These are phyloP conservation scores for Maniola hyperantus DNA, from an alignment of 2,888 invertebrate species.

Conservation along the genomic window DNA sequence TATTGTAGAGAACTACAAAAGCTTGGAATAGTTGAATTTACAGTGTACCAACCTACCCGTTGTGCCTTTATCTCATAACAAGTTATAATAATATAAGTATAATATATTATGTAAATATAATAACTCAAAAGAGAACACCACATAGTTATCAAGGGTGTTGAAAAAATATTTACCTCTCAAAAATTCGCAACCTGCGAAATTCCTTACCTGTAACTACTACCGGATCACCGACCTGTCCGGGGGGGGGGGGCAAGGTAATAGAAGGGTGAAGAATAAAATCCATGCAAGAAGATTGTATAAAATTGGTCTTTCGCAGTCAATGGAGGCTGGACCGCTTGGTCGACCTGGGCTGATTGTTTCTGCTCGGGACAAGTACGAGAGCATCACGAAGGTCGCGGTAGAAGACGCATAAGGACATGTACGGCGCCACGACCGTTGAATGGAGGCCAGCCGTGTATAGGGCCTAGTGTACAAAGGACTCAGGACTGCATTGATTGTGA, in stretches of 20 bases:
- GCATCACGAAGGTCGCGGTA: conserved; percentile 84
- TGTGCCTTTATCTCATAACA: conserved; percentile 14
- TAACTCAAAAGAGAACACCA: not conserved
- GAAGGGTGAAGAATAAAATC: not conserved
- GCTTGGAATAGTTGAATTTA: conserved; percentile 17
- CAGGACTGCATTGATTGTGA: conserved; percentile 91
- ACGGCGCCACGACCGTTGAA: conserved; percentile 95
- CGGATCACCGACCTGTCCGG: no score
- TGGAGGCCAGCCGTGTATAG: conserved; percentile 93
- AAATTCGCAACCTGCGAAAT: no score
- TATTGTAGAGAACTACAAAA: conserved; percentile 21
- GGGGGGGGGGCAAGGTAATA: no score
- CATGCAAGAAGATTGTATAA: not conserved
- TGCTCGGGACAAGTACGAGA: conserved; percentile 86
- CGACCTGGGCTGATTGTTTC: conserved; percentile 92
- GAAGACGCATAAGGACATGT: conserved; percentile 91
- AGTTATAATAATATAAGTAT: no score
- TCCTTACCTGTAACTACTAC: no score
- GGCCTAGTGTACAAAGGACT: conserved; percentile 90
- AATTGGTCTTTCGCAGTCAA: conserved; percentile 84
- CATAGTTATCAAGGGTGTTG: not conserved
- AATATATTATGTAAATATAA: not conserved
- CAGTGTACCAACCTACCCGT: conserved; percentile 4
- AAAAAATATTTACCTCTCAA: no score
- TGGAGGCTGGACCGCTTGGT: conserved; percentile 97